Evolutionary conservation across 2,888 invertebrate species (phyloP).

Genomic region (Zeuzera pyrina): DNA sequence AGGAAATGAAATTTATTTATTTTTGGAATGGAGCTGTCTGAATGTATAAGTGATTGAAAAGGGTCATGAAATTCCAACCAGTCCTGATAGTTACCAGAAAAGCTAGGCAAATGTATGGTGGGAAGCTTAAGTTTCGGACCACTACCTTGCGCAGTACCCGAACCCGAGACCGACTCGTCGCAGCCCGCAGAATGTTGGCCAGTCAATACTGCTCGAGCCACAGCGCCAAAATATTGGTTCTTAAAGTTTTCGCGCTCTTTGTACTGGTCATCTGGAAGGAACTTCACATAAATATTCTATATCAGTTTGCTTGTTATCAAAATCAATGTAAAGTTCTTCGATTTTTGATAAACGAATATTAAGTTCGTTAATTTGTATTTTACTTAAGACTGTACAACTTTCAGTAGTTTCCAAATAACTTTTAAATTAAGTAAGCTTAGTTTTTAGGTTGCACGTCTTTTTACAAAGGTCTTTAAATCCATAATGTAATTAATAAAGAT

Average conservation of each 20-base stretch:
- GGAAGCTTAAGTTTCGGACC: slow-evolving; percentile 6
- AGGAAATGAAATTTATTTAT: slow-evolving; percentile 1
- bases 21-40: no score
- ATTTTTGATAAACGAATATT: slow-evolving; percentile 11
- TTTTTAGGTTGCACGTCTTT: no score
- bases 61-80: slow-evolving; percentile 9
- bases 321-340: slow-evolving; percentile 8
- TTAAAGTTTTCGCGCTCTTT: slow-evolving; percentile 10
- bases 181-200: background rate
- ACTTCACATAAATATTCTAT: slow-evolving; percentile 9
- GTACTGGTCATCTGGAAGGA: slow-evolving; percentile 9
- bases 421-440: background rate
- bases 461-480: no score
- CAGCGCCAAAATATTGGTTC: slow-evolving; percentile 6
- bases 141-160: no score
- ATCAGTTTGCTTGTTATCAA: slow-evolving; percentile 8
- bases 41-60: slow-evolving; percentile 5
- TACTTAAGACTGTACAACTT: no score
- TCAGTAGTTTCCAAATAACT: no score
- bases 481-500: no score
- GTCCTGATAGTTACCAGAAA: slow-evolving; percentile 8
- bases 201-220: slow-evolving; percentile 6
- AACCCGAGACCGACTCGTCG: no score
- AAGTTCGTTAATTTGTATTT: background rate
- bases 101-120: slow-evolving; percentile 6